Base-by-base conservation (phyloP, 2,888 invertebrate species). In the Agrochola lychnidis region DNA sequence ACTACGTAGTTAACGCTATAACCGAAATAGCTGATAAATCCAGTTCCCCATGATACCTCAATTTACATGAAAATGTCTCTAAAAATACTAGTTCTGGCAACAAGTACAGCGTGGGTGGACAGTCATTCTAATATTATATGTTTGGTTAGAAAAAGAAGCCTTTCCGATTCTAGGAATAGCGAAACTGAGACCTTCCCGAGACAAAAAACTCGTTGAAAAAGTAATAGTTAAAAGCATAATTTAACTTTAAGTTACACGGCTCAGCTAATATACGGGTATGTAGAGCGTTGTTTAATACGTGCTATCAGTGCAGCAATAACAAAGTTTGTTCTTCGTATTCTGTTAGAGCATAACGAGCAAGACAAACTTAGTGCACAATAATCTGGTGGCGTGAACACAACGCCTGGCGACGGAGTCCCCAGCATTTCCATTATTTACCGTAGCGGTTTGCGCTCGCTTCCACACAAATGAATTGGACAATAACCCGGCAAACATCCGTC, bases 401-500 rank as follows among this genome's bases (percentile, higher is more conserved):
- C 91, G 89, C 90, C 89, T 89, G 90, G 89, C 90, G 89, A 89
- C 85, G 88, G 89, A 90, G 88, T 89, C 88, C 73, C 86, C 87
- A 90, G 88, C 89, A 90, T 92, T 93, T 92, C 90, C 92, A 93
- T 94, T 94, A 94, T 94, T 93, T 92, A 92, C 93, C 87, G 91
- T 86, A 79, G 91, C 90, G 92, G 93, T 93, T 92, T 92, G 90
- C 89, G 88, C 91, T 90, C 88, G 88, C 90, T 92, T 90, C 87
- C 90, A 90, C 90, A 92, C 92, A 94, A 94, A 95, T 94, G 92
- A 94, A 94, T 94, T 94, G 93, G 90, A 94, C 92, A 93, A 93
- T 94, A 94, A 93, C 94, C 88, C 90, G 89, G 89, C 92, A 91
- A 94, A 89, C 91, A 93, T 92, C 90, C 92, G 92, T 93, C 94